phyloP scores from a whole-genome alignment of 2,113 vertebrate species.

The Natator depressus region DNA sequence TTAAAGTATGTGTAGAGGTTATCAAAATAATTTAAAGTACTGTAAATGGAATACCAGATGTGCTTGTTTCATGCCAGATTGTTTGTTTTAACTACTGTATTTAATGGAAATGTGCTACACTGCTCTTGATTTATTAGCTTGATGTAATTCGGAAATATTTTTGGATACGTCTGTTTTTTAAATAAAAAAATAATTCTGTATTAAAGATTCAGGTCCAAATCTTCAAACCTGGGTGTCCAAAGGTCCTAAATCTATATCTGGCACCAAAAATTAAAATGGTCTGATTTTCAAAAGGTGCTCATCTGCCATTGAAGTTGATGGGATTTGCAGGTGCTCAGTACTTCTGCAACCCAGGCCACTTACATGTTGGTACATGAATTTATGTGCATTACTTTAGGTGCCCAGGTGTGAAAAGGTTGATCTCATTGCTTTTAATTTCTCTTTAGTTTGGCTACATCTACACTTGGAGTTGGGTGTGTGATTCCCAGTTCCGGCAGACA shows the following conservation, averaged over 20 bases:
- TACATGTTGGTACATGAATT: not conserved
- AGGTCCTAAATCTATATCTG: not conserved
- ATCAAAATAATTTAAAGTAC: constrained; percentile 65
- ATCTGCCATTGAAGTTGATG: not conserved
- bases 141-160: constrained; percentile 75
- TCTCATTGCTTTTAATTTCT: constrained; percentile 20
- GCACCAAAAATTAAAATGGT: not conserved
- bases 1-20: constrained; percentile 65
- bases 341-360: not conserved
- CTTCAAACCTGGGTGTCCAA: not conserved
- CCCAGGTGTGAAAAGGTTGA: not conserved
- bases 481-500: not conserved
- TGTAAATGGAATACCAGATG: constrained; percentile 78
- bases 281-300: not conserved
- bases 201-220: constrained; percentile 22
- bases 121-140: constrained; percentile 77
- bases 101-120: constrained; percentile 61
- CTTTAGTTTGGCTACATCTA: not conserved
- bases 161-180: constrained; percentile 64
- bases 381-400: not conserved
- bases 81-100: constrained; percentile 71
- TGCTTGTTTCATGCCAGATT: constrained; percentile 55
- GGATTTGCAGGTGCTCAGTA: not conserved
- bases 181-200: constrained; percentile 57
- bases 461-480: not conserved